Evolutionary conservation across 1,140 invertebrate genomes (phyloP).

Genomic region (Daktulosphaira vitifoliae): DNA sequence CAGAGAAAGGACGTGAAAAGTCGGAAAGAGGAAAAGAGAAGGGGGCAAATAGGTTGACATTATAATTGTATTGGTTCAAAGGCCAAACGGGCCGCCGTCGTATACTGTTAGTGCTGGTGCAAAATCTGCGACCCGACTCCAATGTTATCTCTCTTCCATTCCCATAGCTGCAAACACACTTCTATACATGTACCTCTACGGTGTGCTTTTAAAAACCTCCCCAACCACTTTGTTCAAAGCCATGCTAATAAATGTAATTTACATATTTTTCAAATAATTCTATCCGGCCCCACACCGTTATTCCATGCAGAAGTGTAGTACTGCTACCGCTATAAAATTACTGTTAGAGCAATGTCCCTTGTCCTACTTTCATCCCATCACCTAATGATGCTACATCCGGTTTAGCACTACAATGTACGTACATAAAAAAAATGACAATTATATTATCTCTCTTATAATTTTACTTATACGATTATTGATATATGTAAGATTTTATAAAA

Average conservation of each 20-base stretch:
- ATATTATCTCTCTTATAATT: too few species aligned
- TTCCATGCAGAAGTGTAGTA: slow-evolving; percentile 7
- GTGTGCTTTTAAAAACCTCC: slow-evolving; percentile 16
- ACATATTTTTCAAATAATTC: slow-evolving; percentile 33
- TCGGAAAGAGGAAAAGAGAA: neutral
- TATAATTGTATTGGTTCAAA: slow-evolving; percentile 17
- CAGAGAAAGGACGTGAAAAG: too few species aligned
- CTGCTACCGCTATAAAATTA: slow-evolving; percentile 20
- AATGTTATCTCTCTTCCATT: neutral
- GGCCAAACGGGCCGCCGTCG: neutral
- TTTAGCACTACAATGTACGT: too few species aligned
- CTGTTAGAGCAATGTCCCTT: neutral
- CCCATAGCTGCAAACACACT: neutral
- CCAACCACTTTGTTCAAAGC: slow-evolving; percentile 26
- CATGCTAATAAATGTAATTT: slow-evolving; percentile 31
- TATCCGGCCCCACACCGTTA: slow-evolving; percentile 35
- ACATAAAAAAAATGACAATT: too few species aligned
- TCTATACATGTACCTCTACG: neutral
- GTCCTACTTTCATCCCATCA: too few species aligned
- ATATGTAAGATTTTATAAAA: too few species aligned
- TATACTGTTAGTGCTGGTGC: neutral
- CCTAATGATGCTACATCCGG: too few species aligned
- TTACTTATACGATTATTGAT: too few species aligned
- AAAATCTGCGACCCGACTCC: slow-evolving; percentile 14
- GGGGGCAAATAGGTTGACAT: neutral